A percentile compares a stretch with the other conserved stretches of the same genome.
These are phyloP conservation scores for Parascotia fuliginaria DNA, from an alignment of 2,888 invertebrate species.

Conservation along the genomic window DNA sequence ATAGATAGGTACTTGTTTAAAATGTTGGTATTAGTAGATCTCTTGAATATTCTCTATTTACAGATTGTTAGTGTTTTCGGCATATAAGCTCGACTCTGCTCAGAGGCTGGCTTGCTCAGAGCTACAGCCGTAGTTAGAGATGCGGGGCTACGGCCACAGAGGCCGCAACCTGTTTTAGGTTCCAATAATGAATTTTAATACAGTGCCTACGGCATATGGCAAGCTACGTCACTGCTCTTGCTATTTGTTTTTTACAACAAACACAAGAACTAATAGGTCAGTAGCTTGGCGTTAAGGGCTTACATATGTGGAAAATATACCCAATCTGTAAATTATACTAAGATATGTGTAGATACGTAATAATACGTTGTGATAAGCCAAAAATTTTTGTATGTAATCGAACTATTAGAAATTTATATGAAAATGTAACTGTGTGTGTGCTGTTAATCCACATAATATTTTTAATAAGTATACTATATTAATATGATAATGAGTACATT, in stretches of 20 bases:
- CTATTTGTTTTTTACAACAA: no score
- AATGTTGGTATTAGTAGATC: background rate
- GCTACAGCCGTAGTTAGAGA: no score
- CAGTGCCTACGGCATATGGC: no score
- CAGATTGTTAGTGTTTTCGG: background rate
- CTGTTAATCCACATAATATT: background rate
- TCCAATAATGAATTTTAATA: no score
- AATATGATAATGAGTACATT: background rate
- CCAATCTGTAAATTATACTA: background rate
- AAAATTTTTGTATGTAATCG: background rate
- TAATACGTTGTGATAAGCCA: conserved; percentile 4
- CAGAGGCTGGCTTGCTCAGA: no score
- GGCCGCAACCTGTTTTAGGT: no score
- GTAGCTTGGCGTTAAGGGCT: background rate
- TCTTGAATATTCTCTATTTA: background rate
- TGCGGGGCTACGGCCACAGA: no score
- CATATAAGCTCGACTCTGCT: background rate
- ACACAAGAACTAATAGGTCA: no score
- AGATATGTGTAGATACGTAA: background rate
- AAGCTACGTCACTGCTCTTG: no score
- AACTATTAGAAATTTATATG: no score
- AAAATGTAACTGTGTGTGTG: background rate
- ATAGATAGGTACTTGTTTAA: no score
- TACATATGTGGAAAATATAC: background rate
- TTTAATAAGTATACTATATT: conserved; percentile 2